Percentiles rank a stretch among this genome's conserved stretches.
Conservation (phyloP, 2,888 invertebrate species). For the Drosophila atroscutellata region DNA sequence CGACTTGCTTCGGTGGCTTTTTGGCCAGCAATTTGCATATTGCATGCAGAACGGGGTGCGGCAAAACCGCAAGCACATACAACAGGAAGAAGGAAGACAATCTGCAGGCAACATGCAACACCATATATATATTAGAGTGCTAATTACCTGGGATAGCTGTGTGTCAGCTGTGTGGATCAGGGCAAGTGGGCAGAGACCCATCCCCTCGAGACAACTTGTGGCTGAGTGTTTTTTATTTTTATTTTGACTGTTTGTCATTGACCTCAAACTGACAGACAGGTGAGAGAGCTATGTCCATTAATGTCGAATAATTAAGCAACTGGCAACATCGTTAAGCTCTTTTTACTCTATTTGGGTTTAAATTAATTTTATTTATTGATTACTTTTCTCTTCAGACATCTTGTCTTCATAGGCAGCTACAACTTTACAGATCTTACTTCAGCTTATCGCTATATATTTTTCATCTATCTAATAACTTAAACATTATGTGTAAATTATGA, state of each 20-base stretch:
- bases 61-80: constrained; percentile 66
- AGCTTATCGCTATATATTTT: neutral
- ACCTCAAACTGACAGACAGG: constrained; percentile 7
- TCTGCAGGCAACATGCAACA: constrained; percentile 39
- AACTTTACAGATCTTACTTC: neutral
- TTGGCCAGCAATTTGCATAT: constrained; percentile 69
- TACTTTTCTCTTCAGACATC: neutral
- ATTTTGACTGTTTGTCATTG: constrained; percentile 1
- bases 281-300: neutral
- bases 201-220: constrained; percentile 6
- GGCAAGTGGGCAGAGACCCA: constrained; percentile 6
- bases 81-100: constrained; percentile 60
- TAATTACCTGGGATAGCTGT: constrained; percentile 32
- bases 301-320: neutral
- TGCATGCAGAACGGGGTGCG: constrained; percentile 59
- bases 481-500: neutral
- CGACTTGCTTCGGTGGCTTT: constrained; percentile 50
- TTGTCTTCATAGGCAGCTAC: neutral
- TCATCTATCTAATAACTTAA: neutral
- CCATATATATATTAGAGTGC: constrained; percentile 9
- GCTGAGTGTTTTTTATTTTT: constrained; percentile 8
- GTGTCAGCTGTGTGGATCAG: constrained; percentile 26
- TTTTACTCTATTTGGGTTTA: neutral
- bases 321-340: neutral
- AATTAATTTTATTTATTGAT: neutral